Evolutionary conservation across 2,797 vertebrate species (phyloP).

Genomic region (Hydrophis major): DNA sequence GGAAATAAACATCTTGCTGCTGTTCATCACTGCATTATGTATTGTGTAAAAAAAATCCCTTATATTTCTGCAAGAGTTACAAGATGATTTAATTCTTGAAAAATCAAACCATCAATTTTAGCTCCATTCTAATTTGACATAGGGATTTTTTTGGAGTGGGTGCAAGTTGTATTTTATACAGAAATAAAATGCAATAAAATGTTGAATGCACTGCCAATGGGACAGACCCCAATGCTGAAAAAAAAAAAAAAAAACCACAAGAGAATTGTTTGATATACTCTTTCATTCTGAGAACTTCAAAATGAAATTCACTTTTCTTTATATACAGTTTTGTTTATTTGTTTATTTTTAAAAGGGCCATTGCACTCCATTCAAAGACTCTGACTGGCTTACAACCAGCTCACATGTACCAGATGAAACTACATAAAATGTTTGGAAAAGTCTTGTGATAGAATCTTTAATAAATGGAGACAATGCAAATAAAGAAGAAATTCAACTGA

Average conservation of each 20-base stretch:
- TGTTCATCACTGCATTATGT: not conserved
- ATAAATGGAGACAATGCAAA: not conserved
- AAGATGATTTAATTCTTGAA: not conserved
- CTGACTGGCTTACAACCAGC: not conserved
- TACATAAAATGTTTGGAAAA: not conserved
- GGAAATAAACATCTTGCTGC: not conserved
- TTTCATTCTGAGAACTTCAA: not conserved
- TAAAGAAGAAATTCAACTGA: not conserved
- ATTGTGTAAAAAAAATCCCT: not conserved
- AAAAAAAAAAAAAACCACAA: not conserved
- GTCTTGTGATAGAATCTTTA: not conserved
- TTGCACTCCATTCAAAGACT: not conserved
- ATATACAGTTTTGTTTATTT: not conserved
- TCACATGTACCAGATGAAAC: not conserved
- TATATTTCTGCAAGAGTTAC: not conserved
- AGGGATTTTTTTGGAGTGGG: not conserved
- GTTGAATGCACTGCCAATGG: too few species aligned
- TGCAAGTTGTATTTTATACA: not conserved
- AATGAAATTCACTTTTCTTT: not conserved
- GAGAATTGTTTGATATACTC: not conserved
- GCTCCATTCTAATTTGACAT: not conserved
- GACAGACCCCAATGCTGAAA: not conserved
- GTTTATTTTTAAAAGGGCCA: not conserved
- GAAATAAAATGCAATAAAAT: not conserved
- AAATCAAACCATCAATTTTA: not conserved